A percentile compares a stretch with the other conserved stretches of the same genome.
Conservation (phyloP, 2,797 vertebrate genomes). For the Streptopelia turtur region DNA sequence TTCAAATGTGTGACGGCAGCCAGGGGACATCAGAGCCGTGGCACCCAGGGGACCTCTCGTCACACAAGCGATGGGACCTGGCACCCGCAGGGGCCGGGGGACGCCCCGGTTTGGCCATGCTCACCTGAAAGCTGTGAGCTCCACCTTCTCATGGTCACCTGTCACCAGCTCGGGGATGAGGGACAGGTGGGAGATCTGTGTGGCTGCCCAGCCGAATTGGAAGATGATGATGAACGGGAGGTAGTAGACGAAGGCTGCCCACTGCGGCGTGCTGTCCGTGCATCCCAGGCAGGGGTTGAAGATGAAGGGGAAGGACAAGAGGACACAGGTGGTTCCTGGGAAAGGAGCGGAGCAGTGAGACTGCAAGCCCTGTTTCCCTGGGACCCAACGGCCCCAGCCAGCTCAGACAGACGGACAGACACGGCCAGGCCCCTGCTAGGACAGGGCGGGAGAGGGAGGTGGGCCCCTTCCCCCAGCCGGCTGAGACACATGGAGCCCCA, state of each 20-base stretch:
- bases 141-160: conserved; percentile 90
- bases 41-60: not conserved
- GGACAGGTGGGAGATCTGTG: conserved; percentile 93
- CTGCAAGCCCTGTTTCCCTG: not conserved
- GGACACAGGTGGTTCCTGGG: conserved; percentile 87
- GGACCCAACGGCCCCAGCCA: not conserved
- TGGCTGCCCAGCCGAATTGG: conserved; percentile 96
- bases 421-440: not conserved
- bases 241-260: conserved; percentile 88
- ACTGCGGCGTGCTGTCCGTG: conserved; percentile 81
- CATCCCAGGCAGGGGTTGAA: conserved; percentile 92
- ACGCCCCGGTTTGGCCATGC: not conserved
- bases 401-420: not conserved
- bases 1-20: not conserved
- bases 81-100: rapidly evolving
- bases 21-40: not conserved
- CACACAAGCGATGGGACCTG: no score
- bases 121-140: conserved; percentile 94
- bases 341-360: not conserved
- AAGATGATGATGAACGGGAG: conserved; percentile 91
- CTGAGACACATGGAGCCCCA: not conserved
- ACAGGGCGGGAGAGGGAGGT: not conserved
- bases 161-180: conserved; percentile 92
- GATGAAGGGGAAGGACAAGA: conserved; percentile 92
- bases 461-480: not conserved